Base-by-base conservation (phyloP, 2,888 invertebrate species). In the Ypsolopha sequella region DNA sequence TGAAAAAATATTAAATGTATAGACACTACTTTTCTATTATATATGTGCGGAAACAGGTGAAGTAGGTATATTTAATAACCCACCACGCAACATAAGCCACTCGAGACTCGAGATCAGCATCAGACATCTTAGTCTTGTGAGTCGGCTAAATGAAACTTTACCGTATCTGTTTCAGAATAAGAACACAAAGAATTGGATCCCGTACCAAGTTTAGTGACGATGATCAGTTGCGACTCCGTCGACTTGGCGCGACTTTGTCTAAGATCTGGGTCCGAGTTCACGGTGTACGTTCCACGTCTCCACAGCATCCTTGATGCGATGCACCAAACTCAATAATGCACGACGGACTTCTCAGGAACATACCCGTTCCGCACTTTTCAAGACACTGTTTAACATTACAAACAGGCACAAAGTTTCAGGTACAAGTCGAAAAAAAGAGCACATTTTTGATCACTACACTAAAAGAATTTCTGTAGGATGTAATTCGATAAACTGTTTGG, bases 221-320 rank as follows among this genome's bases (percentile, higher is more conserved):
- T 54, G 56, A 68, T 60, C 41, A 71, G 59, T 24, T 24, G 54
- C 10, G 66, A 54, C 51, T 72, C 73, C 9, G 63, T 53, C 4
- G 69, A 58, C 58, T 76, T 77, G 34, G 68, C 54, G 57, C 60
- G 70, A 53, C 60, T 63, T 53, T 65, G 65, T 53, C 70, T 68
- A 56, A 62, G 65, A 43, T 69, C 73, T 33, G 76, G 62, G 52
- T 75, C 76, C 57, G 76, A 71, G 60, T 85, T 86, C 53, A 86
- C 85, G 34, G 85, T 81, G 59, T 86, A 86, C 48, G 76, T 80
- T 54, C 84, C 84, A 52, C 85, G 78, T 46, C 81, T 76, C 44
- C 85, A 74, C 64, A 85, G 64, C 85, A 85, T 85, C 55, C 55
- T 73, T 10, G n/a, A 10, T 9, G 36, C 48, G 13, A 36, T 47